A percentile compares a stretch with the other conserved stretches of the same genome.
Conservation (phyloP, 2,888 invertebrate species). For the Polyploca ridens region DNA sequence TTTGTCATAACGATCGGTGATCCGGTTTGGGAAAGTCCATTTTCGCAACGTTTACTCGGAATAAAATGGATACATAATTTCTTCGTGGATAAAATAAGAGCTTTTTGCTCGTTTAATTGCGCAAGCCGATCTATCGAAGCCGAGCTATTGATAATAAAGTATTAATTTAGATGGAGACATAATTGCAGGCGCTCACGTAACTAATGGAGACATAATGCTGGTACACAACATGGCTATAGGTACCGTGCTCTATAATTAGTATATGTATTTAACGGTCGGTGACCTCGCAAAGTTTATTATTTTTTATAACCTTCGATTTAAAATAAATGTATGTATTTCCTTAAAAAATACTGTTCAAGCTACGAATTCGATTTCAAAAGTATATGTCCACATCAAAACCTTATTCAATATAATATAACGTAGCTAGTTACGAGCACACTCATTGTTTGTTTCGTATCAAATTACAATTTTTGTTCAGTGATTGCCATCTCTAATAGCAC, state of each 20-base stretch:
- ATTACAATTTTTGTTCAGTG: not conserved
- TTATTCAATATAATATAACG: not conserved
- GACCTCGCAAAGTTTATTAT: not conserved
- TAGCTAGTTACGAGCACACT: not conserved
- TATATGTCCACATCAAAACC: too few species aligned
- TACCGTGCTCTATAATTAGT: not conserved
- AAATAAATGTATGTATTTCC: not conserved
- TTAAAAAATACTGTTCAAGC: not conserved
- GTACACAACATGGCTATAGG: not conserved
- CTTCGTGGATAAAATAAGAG: not conserved
- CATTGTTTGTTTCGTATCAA: not conserved
- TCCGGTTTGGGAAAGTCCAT: slow-evolving; percentile 7
- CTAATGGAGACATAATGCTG: not conserved
- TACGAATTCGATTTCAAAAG: too few species aligned
- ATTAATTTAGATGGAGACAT: not conserved
- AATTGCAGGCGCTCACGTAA: not conserved
- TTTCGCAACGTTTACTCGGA: not conserved
- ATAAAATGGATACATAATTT: not conserved
- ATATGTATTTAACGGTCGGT: not conserved
- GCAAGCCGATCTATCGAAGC: not conserved
- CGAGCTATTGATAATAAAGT: not conserved
- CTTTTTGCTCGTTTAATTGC: not conserved
- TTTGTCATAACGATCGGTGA: not conserved
- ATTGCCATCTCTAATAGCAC: not conserved
- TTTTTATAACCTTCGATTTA: not conserved